These are phyloP conservation scores for Pagrus major DNA, from an alignment of 2,113 vertebrate species.

Conservation along the genomic window DNA sequence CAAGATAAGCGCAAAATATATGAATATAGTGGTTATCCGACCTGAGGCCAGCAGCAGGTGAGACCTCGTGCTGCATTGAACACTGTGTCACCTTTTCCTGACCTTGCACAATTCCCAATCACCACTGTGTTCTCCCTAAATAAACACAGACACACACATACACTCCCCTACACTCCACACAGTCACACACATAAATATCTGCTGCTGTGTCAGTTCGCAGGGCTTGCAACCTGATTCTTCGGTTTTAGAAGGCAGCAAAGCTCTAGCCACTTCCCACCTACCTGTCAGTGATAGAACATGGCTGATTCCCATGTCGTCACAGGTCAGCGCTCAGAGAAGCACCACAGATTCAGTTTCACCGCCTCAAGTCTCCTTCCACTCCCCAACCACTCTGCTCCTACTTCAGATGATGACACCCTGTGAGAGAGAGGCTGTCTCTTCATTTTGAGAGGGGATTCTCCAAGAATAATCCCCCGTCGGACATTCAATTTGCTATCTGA, in stretches of 20 bases:
- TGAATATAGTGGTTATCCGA: conserved; percentile 9
- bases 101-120: conserved; percentile 5
- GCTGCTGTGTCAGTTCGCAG: conserved; percentile 48
- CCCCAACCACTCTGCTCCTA: not conserved
- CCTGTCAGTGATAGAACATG: conserved; percentile 48
- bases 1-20: not conserved
- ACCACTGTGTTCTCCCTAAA: not conserved
- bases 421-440: not conserved
- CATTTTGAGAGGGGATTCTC: conserved; percentile 8
- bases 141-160: not conserved
- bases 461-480: conserved; percentile 1
- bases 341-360: conserved; percentile 30
- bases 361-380: conserved; percentile 6
- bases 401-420: conserved; percentile 16
- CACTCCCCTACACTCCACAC: not conserved
- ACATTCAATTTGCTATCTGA: conserved; percentile 22
- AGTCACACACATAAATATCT: conserved; percentile 33
- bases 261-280: not conserved
- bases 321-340: conserved; percentile 52
- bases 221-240: conserved; percentile 44
- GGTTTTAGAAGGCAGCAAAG: conserved; percentile 38
- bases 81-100: not conserved
- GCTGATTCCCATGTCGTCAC: conserved; percentile 34
- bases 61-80: not conserved
- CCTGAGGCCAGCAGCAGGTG: not conserved